Base-by-base conservation (phyloP, 2,888 invertebrate species). In the Brachypterus glaber region DNA sequence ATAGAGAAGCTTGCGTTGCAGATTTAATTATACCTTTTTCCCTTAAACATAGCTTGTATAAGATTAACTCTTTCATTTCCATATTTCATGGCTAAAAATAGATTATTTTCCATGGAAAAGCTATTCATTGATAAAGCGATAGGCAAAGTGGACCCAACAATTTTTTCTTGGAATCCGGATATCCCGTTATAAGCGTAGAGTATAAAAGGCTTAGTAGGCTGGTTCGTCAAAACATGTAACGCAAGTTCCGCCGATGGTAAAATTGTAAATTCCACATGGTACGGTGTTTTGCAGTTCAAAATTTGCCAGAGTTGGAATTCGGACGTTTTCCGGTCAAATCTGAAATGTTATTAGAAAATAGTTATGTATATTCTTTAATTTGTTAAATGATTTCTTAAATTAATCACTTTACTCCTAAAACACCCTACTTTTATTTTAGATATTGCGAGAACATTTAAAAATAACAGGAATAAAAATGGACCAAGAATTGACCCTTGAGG, bases 151-250 rank as follows among this genome's bases (percentile, higher is more conserved):
- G 53, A 46, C 5, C 50, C 51, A 3, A 47, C 43, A 17, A 55
- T 48, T 47, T 52, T 53, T 39, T 49, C 44, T 30, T 37, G 45
- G 46, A 71, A 71, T 3, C 67, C 67, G 17, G 57, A 49, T 5
- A 67, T 54, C 1, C 71, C 72, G 40, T 60, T 55, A 34, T 67
- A 68, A 31, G 60, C 55, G 48, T 66, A 71, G 16, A 69, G 54
- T 4, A 58, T 49, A 13, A 71, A 49, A 2, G 69, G 58, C 41
- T 66, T 58, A 2, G 57, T 53, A 1, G 59, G 53, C 39, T 58
- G 57, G 11, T 60, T 55, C 1, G 66, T 66, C 29, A 65, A 46
- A 2, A 67, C 49, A 40, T 67, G 66, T 1, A 72, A 47, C 11
- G 70, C 49, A 16, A 72, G 52, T 50, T 72, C 71, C 8, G 62